phyloP scores from a whole-genome alignment of 2,888 invertebrate genomes.

The Lasioglossum malachurum region DNA sequence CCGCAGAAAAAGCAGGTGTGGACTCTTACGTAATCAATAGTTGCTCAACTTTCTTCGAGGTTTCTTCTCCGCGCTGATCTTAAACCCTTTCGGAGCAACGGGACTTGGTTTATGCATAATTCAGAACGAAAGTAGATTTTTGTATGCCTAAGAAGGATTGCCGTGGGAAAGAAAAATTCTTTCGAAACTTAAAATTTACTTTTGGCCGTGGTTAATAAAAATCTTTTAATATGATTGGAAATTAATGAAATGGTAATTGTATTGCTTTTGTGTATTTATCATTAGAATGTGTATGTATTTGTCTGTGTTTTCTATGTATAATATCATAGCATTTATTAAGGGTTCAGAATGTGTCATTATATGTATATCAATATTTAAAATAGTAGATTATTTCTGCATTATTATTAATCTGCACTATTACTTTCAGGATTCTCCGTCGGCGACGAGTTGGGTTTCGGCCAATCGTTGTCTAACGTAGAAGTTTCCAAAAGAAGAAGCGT shows the following conservation, averaged over 20 bases:
- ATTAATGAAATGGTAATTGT: background rate
- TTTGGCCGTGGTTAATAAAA: background rate
- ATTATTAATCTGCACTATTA: background rate
- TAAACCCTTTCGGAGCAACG: background rate
- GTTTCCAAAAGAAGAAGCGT: constrained; percentile 89
- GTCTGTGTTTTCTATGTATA: background rate
- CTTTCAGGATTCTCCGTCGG: constrained; percentile 93
- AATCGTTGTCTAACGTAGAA: constrained; percentile 92
- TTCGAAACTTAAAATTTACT: background rate
- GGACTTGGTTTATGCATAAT: background rate
- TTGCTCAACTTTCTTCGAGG: constrained; percentile 40
- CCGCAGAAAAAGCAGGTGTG: constrained; percentile 12
- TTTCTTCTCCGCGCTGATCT: constrained; percentile 12
- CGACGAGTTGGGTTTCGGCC: constrained; percentile 94
- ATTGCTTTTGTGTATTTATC: background rate
- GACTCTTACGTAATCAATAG: constrained; percentile 24
- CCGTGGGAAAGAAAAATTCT: background rate
- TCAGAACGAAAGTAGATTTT: background rate
- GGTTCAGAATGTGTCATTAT: background rate
- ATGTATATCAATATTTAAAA: background rate
- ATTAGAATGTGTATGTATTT: background rate
- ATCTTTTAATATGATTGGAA: background rate
- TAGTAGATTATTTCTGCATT: background rate
- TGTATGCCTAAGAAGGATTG: background rate
- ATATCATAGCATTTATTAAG: background rate